Base-by-base conservation (phyloP, 1,140 invertebrate species). In the Sipha flava region DNA sequence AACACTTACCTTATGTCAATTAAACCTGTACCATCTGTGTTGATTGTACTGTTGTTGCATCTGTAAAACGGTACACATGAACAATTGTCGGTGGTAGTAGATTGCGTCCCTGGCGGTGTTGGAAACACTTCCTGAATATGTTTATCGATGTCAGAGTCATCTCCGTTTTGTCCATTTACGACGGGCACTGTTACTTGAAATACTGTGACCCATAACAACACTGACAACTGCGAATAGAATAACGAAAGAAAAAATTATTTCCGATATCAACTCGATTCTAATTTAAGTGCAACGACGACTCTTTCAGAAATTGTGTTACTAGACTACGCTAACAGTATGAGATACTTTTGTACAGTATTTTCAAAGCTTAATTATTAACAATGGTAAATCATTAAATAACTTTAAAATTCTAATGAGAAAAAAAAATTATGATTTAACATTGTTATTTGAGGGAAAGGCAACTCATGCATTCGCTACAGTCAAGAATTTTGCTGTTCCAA, bases 1-100 rank as follows among this genome's bases (percentile, higher is more conserved):
- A 14, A 49, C 2, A 75, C 73, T 10, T 29, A 77, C 73, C 52
- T 77, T 23, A 77, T 77, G 16, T 77, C 73, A 7, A 77, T 77
- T 57, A 77, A 37, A 9, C 73, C 73, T 40, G 21, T 23, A 1
- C 73, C 73, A 43, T 77, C 52, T 18, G 52, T 57, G 7, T 40
- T 43, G 29, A 77, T 59, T 1, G 34, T 57, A 1, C 59, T 10
- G 52, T 57, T 59, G 9, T 7, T 43, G 16, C 73, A 77, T 16
- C 40, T 23, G 29, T 77, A 77, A 18, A 40, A 77, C 1, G 73
- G 52, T 26, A 77, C 52, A 7, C 73, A 72, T 45, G 59, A 18
- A 18, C 73, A 77, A 1, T 16, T 12, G 3, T 47, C 34, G 1
- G 34, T 12, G 23, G 26, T 7, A 0, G 37, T 12, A 0, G 21